phyloP scores from a whole-genome alignment of 2,797 vertebrate species.

The Nyctalus aviator region DNA sequence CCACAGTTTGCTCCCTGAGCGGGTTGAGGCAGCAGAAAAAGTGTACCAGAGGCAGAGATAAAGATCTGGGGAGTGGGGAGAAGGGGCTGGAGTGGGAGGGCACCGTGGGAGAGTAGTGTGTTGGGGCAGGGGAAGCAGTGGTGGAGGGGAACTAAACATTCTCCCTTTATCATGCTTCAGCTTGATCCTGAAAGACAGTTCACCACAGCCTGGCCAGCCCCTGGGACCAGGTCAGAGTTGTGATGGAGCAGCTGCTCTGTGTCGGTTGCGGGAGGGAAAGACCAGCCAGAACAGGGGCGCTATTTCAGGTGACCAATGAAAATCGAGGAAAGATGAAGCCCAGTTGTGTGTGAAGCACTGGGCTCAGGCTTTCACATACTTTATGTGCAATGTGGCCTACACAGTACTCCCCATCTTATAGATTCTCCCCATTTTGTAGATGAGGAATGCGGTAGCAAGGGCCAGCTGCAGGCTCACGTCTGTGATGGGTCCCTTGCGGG shows the following conservation, averaged over 20 bases:
- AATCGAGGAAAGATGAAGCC: not conserved
- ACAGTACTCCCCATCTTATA: fast-evolving
- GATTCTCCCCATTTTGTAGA: not conserved
- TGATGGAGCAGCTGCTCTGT: not conserved
- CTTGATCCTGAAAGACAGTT: not conserved
- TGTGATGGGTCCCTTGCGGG: not conserved
- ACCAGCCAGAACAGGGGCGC: not conserved
- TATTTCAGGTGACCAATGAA: not conserved
- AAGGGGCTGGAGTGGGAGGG: too few species aligned
- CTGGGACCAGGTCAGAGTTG: not conserved
- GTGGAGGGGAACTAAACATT: too few species aligned
- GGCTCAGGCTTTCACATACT: not conserved
- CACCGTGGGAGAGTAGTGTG: too few species aligned
- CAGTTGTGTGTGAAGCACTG: fast-evolving
- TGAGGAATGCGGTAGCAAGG: not conserved
- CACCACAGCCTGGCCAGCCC: not conserved
- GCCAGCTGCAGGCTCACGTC: not conserved
- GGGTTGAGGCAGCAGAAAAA: not conserved
- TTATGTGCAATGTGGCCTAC: not conserved
- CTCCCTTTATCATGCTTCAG: not conserved
- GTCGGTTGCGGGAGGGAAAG: too few species aligned
- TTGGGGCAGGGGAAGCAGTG: not conserved
- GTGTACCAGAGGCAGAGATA: not conserved
- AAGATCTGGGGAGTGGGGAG: not conserved
- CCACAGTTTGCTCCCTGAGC: not conserved